These are phyloP conservation scores for Cyanoliseus patagonus DNA, from an alignment of 2,113 vertebrate species.

Conservation along the genomic window DNA sequence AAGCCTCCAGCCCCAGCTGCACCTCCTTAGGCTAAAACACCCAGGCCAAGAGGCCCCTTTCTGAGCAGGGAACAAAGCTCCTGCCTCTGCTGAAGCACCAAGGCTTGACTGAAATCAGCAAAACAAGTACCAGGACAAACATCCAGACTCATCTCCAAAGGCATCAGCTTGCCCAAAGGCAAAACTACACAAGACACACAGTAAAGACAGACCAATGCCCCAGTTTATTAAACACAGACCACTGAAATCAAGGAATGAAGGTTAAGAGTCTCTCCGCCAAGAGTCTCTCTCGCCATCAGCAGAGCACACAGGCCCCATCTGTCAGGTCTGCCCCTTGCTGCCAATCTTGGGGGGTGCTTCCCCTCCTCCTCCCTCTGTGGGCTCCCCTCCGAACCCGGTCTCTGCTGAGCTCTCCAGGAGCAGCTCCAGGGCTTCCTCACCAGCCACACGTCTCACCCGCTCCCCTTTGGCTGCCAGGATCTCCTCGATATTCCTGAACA, in stretches of 20 bases:
- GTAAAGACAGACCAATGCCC: background rate
- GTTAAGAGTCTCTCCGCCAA: background rate
- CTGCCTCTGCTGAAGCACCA: background rate
- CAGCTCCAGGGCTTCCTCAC: constrained; percentile 81
- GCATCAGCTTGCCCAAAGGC: background rate
- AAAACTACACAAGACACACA: background rate
- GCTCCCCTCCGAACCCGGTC: background rate
- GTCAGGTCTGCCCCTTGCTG: background rate
- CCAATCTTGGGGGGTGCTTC: background rate
- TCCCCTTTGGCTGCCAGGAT: constrained; percentile 93
- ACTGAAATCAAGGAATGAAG: background rate
- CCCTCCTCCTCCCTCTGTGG: background rate
- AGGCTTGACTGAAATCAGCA: background rate
- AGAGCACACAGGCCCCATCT: fast-evolving
- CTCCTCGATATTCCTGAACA: constrained; percentile 91
- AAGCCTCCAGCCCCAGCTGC: background rate
- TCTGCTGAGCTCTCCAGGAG: constrained; percentile 49
- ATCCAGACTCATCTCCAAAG: fast-evolving
- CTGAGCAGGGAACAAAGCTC: background rate
- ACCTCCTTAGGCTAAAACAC: background rate
- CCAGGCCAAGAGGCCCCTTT: background rate
- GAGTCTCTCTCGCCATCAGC: background rate
- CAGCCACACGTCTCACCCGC: constrained; percentile 77
- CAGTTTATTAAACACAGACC: constrained; percentile 18
- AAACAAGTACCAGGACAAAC: background rate